Conservation (phyloP, 2,797 vertebrate species). For the Decapterus maruadsi region DNA sequence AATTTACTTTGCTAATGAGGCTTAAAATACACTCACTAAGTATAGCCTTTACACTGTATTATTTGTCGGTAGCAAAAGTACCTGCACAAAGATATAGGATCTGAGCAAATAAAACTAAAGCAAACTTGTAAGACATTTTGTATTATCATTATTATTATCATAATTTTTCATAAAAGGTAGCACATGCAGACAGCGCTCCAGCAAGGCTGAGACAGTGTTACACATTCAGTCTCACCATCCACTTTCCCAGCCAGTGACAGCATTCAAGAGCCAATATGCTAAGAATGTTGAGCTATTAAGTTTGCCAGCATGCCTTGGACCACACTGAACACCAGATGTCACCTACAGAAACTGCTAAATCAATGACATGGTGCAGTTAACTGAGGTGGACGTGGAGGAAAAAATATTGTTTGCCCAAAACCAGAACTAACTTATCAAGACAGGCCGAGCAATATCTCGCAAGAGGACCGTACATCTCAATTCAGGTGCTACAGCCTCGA, state of each 20-base stretch:
- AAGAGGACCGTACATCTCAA: not conserved
- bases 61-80: slow-evolving; percentile 18
- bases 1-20: slow-evolving; percentile 22
- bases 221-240: slow-evolving; percentile 37
- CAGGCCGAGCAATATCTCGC: not conserved
- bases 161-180: not conserved
- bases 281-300: slow-evolving; percentile 47
- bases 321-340: slow-evolving; percentile 58
- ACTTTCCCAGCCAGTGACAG: slow-evolving; percentile 44
- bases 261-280: slow-evolving; percentile 59
- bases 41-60: not conserved
- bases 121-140: not conserved
- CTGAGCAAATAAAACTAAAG: not conserved
- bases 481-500: not conserved
- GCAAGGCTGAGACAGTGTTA: slow-evolving; percentile 43
- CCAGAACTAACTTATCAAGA: not conserved
- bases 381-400: slow-evolving; percentile 27
- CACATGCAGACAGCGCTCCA: slow-evolving; percentile 22
- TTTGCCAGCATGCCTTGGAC: slow-evolving; percentile 65
- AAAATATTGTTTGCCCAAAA: slow-evolving; percentile 24
- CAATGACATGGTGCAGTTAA: slow-evolving; percentile 24
- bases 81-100: not conserved
- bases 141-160: no score
- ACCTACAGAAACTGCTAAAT: slow-evolving; percentile 49
- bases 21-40: slow-evolving; percentile 13